These are phyloP conservation scores for Echeneis naucrates DNA, from an alignment of 2,797 vertebrate genomes.

Conservation along the genomic window DNA sequence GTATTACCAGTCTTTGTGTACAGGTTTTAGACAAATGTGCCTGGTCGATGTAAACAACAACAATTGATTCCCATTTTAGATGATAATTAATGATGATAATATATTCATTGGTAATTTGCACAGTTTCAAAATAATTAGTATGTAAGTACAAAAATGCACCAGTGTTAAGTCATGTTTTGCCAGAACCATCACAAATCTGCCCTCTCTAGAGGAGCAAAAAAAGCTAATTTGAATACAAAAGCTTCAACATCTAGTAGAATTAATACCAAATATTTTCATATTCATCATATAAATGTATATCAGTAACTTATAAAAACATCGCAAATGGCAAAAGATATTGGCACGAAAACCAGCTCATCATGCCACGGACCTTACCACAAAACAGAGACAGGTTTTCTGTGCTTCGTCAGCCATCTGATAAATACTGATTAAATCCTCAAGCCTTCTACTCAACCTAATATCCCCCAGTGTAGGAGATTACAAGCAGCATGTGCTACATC, in stretches of 20 bases:
- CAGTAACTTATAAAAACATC: constrained; percentile 20
- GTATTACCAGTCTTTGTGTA: constrained; percentile 39
- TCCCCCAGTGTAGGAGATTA: constrained; percentile 23
- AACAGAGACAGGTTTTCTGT: constrained; percentile 21
- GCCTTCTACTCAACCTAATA: constrained; percentile 15
- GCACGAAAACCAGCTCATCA: constrained; percentile 29
- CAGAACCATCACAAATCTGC: constrained; percentile 10
- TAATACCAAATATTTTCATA: constrained; percentile 3
- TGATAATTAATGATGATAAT: constrained; percentile 34
- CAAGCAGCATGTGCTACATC: constrained; percentile 29
- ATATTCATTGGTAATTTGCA: constrained; percentile 25
- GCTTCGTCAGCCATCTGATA: constrained; percentile 16
- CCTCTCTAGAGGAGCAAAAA: constrained; percentile 5
- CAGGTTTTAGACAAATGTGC: constrained; percentile 51
- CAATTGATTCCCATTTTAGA: constrained; percentile 40
- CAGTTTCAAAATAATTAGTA: constrained; percentile 32
- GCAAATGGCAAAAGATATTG: constrained; percentile 25
- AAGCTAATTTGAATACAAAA: constrained; percentile 46
- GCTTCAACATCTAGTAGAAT: constrained; percentile 28
- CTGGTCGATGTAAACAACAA: constrained; percentile 75
- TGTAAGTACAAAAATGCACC: constrained; percentile 36
- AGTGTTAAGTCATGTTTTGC: constrained; percentile 16
- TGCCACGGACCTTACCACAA: constrained; percentile 7
- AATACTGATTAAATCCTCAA: constrained; percentile 38
- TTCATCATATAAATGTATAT: constrained; percentile 25